Evolutionary conservation across 2,113 vertebrate genomes (phyloP), one percentile per base, ranked within the genome.

Genomic region (Myodes glareolus): DNA sequence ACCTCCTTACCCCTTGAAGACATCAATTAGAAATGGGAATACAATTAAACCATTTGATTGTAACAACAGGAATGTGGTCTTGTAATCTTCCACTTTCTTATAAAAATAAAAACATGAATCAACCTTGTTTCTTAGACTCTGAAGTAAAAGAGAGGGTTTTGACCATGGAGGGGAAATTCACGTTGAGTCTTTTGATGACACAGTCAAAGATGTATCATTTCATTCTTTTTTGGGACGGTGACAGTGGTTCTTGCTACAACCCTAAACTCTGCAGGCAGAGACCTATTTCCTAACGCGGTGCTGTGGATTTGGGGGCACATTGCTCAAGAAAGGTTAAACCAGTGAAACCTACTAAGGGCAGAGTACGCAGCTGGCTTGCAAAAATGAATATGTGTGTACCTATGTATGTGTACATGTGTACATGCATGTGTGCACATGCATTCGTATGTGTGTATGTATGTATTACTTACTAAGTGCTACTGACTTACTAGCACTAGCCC

Each of bases 41-140:
- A 91, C 94, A 97, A 97, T 97, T 96, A 97, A 93, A 45, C 90
- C 94, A 90, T 86, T 96, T 96, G 91, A 80, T 92, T 93, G 94
- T 92, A 97, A 97, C 88, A 87, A 90, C 85, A 65, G 33, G 87
- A 96, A 97, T 58, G 55, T 84, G 81, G 72, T 95, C 87, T 96
- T 97, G 36, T 88, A 91, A 96, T 86, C 84, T 67, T 96, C 77
- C 36, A 90, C 78, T 96, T 87, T 81, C 91, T 94, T 94, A 88
- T 68, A 76, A 91, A 94, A 95, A 90, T 72, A 65, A 52, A 95
- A 82, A 75, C 78, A 63, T 3, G 52, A 80, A 94, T 76, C 86
- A 92, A 91, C 63, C 33, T 81, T 8, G n/a, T 91, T 95, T 91
- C 89, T 93, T 91, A 25, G 52, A 33, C 39, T 77, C 90, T 75